phyloP scores from a whole-genome alignment of 2,888 invertebrate species.

The Tenthredo amoena region DNA sequence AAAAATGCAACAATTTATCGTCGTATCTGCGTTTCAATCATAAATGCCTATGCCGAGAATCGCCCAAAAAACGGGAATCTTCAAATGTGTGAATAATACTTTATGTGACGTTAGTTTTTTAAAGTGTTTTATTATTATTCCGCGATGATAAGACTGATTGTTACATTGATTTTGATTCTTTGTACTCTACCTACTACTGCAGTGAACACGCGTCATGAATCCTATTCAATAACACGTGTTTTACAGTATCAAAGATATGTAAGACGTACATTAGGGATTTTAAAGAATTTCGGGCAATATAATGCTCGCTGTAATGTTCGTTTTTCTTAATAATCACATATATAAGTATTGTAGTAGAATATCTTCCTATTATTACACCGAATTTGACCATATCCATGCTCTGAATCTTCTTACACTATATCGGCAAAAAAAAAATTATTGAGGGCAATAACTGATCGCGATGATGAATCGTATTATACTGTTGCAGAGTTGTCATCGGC shows the following conservation, averaged over 20 bases:
- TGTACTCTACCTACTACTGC: not conserved
- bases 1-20: not conserved
- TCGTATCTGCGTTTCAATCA: not conserved
- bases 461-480: slow-evolving; percentile 11
- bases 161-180: not conserved
- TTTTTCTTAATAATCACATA: not conserved
- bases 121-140: not conserved
- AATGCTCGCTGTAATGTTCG: not conserved
- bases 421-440: not conserved
- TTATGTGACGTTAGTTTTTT: not conserved
- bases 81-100: not conserved
- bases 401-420: not conserved
- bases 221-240: not conserved
- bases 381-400: not conserved
- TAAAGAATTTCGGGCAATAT: not conserved
- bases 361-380: not conserved
- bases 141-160: not conserved
- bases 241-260: not conserved
- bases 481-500: slow-evolving; percentile 20
- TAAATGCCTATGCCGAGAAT: not conserved
- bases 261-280: not conserved
- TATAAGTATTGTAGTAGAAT: not conserved
- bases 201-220: not conserved
- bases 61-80: not conserved
- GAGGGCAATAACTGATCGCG: not conserved